These are phyloP conservation scores for Drosophila asahinai DNA, from an alignment of 1,140 invertebrate species.

Conservation along the genomic window DNA sequence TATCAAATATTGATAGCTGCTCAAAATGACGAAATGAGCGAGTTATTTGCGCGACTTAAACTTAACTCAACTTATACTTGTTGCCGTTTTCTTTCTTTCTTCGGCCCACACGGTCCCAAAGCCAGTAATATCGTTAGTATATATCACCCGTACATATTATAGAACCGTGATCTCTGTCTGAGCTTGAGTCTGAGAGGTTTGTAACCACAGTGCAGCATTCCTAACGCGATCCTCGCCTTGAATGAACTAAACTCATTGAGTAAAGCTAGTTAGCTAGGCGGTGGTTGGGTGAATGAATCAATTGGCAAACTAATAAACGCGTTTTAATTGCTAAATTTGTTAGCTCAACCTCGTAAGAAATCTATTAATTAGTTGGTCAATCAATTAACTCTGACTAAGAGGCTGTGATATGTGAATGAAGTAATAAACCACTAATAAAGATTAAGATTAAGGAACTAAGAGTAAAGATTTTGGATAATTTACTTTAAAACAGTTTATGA, in stretches of 20 bases:
- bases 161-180: slow-evolving; percentile 45
- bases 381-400: background rate
- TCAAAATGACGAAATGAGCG: slow-evolving; percentile 77
- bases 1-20: slow-evolving; percentile 72
- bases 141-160: slow-evolving; percentile 32
- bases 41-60: slow-evolving; percentile 76
- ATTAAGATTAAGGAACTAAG: background rate
- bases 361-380: background rate
- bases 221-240: slow-evolving; percentile 29
- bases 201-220: slow-evolving; percentile 35
- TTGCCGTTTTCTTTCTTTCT: slow-evolving; percentile 41
- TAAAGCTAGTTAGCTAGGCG: background rate
- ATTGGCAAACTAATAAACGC: slow-evolving; percentile 16
- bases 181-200: slow-evolving; percentile 23
- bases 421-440: background rate
- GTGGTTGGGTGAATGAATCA: slow-evolving; percentile 9
- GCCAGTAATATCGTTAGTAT: slow-evolving; percentile 17
- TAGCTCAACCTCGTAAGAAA: background rate
- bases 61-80: slow-evolving; percentile 54
- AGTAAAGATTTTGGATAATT: background rate
- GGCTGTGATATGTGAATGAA: background rate
- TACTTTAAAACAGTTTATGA: background rate
- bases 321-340: slow-evolving; percentile 7
- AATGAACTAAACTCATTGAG: slow-evolving; percentile 27
- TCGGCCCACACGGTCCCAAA: slow-evolving; percentile 44